Conservation (phyloP, 2,113 vertebrate genomes). For the Leiothrix lutea region DNA sequence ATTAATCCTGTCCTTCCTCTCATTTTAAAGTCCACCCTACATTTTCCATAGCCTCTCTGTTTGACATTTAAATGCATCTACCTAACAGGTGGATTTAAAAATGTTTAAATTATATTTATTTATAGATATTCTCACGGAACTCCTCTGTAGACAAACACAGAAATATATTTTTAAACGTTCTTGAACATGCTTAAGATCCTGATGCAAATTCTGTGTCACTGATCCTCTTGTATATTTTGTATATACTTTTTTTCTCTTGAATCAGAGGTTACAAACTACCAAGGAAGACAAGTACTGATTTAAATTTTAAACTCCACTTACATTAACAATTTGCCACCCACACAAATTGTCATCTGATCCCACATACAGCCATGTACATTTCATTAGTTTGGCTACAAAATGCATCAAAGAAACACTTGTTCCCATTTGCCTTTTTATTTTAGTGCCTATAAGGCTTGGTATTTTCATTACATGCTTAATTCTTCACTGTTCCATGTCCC, state of each 20-base stretch:
- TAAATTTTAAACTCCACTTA: not conserved
- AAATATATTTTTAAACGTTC: not conserved
- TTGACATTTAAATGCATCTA: not conserved
- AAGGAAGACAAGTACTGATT: not conserved
- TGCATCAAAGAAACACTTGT: not conserved
- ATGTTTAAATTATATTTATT: not conserved
- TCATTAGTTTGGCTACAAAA: not conserved
- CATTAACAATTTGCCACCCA: not conserved
- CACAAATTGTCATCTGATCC: not conserved
- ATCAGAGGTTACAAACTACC: not conserved
- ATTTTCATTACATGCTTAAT: not conserved
- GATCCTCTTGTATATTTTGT: not conserved
- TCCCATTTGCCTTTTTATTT: not conserved
- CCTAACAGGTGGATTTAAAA: not conserved
- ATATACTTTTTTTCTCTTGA: not conserved
- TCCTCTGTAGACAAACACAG: not conserved
- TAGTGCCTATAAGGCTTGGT: not conserved
- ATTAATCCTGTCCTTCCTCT: not conserved
- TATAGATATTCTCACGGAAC: not conserved
- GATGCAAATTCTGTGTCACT: not conserved
- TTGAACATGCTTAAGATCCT: not conserved
- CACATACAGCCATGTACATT: not conserved
- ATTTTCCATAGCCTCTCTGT: not conserved
- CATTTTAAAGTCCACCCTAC: not conserved
- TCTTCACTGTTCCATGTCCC: not conserved